Percentiles rank a stretch among this genome's conserved stretches.
Conservation (phyloP, 2,797 vertebrate species). For the Austrolebias charrua region DNA sequence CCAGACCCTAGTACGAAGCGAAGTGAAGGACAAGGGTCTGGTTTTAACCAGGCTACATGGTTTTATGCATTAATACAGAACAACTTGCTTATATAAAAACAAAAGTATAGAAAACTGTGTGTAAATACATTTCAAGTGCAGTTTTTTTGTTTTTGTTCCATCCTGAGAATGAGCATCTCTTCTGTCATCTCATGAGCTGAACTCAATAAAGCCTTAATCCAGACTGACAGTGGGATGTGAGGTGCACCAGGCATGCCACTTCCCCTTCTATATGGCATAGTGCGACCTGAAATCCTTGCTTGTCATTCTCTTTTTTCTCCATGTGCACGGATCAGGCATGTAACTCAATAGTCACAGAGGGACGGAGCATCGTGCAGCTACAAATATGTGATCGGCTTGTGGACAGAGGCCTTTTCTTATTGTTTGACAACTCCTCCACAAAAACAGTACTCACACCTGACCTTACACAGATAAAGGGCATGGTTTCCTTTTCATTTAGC, state of each 20-base stretch:
- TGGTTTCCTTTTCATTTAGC: constrained; percentile 14
- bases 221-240: constrained; percentile 63
- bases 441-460: constrained; percentile 38
- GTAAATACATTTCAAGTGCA: background rate
- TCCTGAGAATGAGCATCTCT: constrained; percentile 64
- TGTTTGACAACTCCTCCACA: constrained; percentile 56
- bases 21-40: too few relatives aligned
- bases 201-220: constrained; percentile 67
- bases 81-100: too few relatives aligned
- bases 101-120: background rate
- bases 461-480: constrained; percentile 36
- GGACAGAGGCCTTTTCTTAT: constrained; percentile 57
- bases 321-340: constrained; percentile 51
- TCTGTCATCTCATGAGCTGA: constrained; percentile 66
- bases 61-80: too few relatives aligned
- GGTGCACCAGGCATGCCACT: constrained; percentile 50
- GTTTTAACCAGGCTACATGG: too few relatives aligned
- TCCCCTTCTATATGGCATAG: constrained; percentile 57
- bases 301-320: constrained; percentile 62
- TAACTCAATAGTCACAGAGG: constrained; percentile 72
- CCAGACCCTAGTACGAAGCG: too few relatives aligned
- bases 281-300: constrained; percentile 66
- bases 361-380: constrained; percentile 49
- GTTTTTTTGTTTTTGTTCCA: background rate
- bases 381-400: constrained; percentile 56